phyloP scores from a whole-genome alignment of 37 sponge, comb jelly and placozoan genomes.

The Tethya wilhelma region DNA sequence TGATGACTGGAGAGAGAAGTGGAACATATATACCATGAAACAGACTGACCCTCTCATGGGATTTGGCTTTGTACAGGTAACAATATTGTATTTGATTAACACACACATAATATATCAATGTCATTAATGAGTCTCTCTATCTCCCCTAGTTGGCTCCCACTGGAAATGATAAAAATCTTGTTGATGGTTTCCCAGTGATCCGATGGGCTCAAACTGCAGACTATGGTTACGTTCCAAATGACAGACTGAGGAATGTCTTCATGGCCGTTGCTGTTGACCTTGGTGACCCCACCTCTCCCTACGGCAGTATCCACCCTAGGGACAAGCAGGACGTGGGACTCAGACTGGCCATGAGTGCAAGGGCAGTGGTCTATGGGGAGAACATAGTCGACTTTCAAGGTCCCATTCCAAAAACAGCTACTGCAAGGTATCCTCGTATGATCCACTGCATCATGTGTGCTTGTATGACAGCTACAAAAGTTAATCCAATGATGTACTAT shows the following conservation, averaged over 20 bases:
- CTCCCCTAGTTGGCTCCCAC: constrained; percentile 47
- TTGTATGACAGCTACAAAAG: neutral
- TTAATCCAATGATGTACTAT: too few species aligned
- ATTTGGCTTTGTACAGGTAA: constrained; percentile 76
- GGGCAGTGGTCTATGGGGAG: constrained; percentile 44
- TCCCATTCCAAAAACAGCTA: constrained; percentile 26
- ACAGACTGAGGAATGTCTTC: constrained; percentile 59
- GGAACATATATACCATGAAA: constrained; percentile 15
- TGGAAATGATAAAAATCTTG: constrained; percentile 39
- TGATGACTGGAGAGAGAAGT: constrained; percentile 79
- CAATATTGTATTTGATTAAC: too few species aligned
- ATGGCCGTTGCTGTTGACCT: constrained; percentile 86
- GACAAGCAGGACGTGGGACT: constrained; percentile 66
- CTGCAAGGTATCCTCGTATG: constrained; percentile 12
- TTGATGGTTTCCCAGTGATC: constrained; percentile 52
- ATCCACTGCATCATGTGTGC: neutral
- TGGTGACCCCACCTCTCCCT: constrained; percentile 79
- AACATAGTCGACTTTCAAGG: constrained; percentile 35
- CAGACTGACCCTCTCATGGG: constrained; percentile 25
- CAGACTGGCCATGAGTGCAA: constrained; percentile 45
- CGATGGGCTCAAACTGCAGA: constrained; percentile 69
- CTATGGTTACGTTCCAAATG: constrained; percentile 67
- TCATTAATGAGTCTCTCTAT: too few species aligned
- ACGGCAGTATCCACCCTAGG: constrained; percentile 69
- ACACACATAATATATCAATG: neutral